Percentiles rank a stretch among this genome's conserved stretches.
phyloP scores from a whole-genome alignment of 2,888 invertebrate species.

The Julus scanicus region DNA sequence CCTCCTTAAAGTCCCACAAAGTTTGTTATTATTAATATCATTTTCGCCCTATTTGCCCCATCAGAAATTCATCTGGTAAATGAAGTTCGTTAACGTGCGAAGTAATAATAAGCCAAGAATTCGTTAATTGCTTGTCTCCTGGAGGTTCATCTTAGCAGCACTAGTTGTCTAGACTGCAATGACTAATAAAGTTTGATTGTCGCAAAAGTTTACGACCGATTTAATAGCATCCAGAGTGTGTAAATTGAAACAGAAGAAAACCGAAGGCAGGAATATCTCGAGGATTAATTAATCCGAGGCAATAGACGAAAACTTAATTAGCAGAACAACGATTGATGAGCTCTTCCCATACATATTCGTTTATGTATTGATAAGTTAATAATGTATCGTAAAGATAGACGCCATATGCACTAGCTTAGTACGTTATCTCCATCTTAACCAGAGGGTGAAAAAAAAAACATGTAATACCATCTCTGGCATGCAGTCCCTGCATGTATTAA shows the following conservation, averaged over 20 bases:
- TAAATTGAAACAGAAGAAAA: constrained; percentile 36
- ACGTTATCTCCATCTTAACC: not conserved
- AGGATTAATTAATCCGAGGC: constrained; percentile 19
- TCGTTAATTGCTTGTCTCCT: constrained; percentile 6
- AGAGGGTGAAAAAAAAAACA: not conserved
- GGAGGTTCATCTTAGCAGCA: not conserved
- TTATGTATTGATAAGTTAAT: constrained; percentile 22
- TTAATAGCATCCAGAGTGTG: not conserved
- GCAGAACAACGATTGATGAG: constrained; percentile 32
- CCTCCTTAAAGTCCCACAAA: too few relatives aligned
- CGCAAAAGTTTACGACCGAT: not conserved
- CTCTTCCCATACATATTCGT: constrained; percentile 1
- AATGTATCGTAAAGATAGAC: not conserved
- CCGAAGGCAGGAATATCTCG: not conserved
- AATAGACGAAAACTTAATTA: constrained; percentile 39
- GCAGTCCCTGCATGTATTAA: not conserved
- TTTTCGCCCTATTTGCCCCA: not conserved
- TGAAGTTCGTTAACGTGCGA: not conserved
- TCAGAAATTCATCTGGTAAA: not conserved
- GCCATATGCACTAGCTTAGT: not conserved
- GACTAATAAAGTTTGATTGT: constrained; percentile 30
- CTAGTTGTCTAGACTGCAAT: not conserved
- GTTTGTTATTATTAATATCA: not conserved
- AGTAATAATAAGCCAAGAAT: constrained; percentile 21
- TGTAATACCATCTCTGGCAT: too few relatives aligned